These are phyloP conservation scores for Cheilinus undulatus DNA, from an alignment of 2,113 vertebrate genomes.

Conservation along the genomic window DNA sequence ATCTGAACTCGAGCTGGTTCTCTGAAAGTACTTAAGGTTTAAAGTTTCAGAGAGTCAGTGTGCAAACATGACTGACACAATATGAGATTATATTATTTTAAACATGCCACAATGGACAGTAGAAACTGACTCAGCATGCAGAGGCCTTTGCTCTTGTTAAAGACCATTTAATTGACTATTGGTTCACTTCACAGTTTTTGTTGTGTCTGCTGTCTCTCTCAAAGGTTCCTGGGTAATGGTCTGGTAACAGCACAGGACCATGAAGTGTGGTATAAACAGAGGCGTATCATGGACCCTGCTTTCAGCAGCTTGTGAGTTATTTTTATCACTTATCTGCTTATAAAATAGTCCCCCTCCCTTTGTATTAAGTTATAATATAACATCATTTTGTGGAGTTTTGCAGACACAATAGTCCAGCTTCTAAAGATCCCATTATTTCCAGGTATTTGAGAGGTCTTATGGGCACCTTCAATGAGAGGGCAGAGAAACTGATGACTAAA, in stretches of 20 bases:
- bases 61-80: too few relatives aligned
- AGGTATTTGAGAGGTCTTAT: constrained; percentile 80
- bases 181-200: background rate
- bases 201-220: background rate
- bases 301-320: constrained; percentile 88
- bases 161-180: too few relatives aligned
- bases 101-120: too few relatives aligned
- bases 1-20: too few relatives aligned
- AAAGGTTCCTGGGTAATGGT: constrained; percentile 90
- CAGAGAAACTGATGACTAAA: constrained; percentile 77
- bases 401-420: background rate
- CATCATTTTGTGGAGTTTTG: background rate
- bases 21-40: too few relatives aligned
- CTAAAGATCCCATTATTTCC: constrained; percentile 6
- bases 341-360: too few relatives aligned
- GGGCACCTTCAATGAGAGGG: constrained; percentile 77
- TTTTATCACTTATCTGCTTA: too few relatives aligned
- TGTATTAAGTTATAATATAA: background rate
- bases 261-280: constrained; percentile 90
- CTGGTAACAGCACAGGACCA: constrained; percentile 86
- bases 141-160: too few relatives aligned
- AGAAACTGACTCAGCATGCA: too few relatives aligned
- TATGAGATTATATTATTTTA: too few relatives aligned
- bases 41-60: too few relatives aligned
- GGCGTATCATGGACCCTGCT: constrained; percentile 90